A percentile compares a stretch with the other conserved stretches of the same genome.
These are phyloP conservation scores for Drosophila suboccidentalis DNA, from an alignment of 2,888 invertebrate genomes.

Conservation along the genomic window DNA sequence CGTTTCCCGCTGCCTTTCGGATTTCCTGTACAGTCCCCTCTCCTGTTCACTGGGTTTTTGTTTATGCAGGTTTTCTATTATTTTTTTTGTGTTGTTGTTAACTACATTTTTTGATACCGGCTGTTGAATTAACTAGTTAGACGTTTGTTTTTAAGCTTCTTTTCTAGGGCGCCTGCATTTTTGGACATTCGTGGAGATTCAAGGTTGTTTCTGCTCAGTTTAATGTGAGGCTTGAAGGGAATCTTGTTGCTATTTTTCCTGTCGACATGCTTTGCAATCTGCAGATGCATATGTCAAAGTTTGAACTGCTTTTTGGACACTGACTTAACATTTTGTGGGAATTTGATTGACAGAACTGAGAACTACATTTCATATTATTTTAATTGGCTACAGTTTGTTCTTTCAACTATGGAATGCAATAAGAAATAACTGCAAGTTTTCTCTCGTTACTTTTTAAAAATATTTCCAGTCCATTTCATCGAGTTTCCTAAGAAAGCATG, in stretches of 20 bases:
- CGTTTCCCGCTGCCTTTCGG: slow-evolving; percentile 65
- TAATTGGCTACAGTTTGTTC: slow-evolving; percentile 5
- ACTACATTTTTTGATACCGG: slow-evolving; percentile 21
- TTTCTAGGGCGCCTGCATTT: slow-evolving; percentile 53
- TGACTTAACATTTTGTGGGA: too few relatives aligned
- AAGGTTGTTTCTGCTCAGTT: slow-evolving; percentile 60
- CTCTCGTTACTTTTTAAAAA: too few relatives aligned
- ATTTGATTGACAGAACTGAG: slow-evolving; percentile 30
- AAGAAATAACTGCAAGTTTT: too few relatives aligned
- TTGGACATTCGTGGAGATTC: slow-evolving; percentile 60
- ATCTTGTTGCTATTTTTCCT: slow-evolving; percentile 24
- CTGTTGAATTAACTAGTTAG: slow-evolving; percentile 27
- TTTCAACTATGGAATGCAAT: not conserved
- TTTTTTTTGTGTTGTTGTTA: slow-evolving; percentile 9
- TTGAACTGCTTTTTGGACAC: slow-evolving; percentile 53
- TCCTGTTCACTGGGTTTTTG: slow-evolving; percentile 35
- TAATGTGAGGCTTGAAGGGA: slow-evolving; percentile 17
- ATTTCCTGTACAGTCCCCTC: slow-evolving; percentile 62
- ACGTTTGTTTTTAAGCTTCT: slow-evolving; percentile 22
- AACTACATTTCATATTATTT: slow-evolving; percentile 1
- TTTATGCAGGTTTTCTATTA: slow-evolving; percentile 29
- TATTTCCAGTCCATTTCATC: not conserved
- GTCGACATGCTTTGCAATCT: slow-evolving; percentile 44
- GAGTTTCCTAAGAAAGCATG: not conserved
- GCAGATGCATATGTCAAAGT: slow-evolving; percentile 49